A percentile compares a stretch with the other conserved stretches of the same genome.
Conservation (phyloP, 2,113 vertebrate genomes). For the Menidia beryllina region DNA sequence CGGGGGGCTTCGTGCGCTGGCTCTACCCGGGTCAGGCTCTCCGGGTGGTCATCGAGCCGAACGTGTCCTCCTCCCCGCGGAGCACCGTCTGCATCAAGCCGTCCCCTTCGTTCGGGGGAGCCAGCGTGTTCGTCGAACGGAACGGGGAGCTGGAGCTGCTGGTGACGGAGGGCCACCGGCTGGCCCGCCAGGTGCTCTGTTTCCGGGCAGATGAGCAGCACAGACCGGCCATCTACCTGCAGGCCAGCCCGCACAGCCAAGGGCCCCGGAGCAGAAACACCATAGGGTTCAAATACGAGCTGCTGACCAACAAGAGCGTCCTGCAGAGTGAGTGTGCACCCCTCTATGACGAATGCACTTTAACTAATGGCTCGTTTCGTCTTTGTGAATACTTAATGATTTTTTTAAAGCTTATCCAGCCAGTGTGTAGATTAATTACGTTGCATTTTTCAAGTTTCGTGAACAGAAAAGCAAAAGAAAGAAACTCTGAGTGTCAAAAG, state of each 20-base stretch:
- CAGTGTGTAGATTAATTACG: too few species aligned
- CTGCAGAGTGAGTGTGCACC: constrained; percentile 71
- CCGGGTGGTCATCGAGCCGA: constrained; percentile 82
- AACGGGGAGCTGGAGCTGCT: constrained; percentile 76
- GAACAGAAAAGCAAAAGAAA: not conserved
- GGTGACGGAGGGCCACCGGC: constrained; percentile 52
- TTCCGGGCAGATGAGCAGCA: constrained; percentile 67
- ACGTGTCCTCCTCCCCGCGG: constrained; percentile 62
- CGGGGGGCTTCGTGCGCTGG: constrained; percentile 83
- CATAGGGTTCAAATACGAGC: constrained; percentile 84
- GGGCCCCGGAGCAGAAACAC: constrained; percentile 67
- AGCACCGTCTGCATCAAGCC: constrained; percentile 82
- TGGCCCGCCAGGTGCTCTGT: constrained; percentile 77
- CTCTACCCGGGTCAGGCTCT: constrained; percentile 81
- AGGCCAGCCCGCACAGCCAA: constrained; percentile 77
- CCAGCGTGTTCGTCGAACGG: constrained; percentile 79
- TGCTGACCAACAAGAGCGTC: constrained; percentile 76
- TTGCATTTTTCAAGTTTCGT: too few species aligned
- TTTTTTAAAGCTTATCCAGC: too few species aligned
- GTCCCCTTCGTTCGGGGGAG: constrained; percentile 71
- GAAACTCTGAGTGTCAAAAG: not conserved
- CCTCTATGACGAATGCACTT: too few species aligned
- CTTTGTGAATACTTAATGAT: too few species aligned
- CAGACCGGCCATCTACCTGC: constrained; percentile 82
- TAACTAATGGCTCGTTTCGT: not conserved